Evolutionary conservation across 2,888 invertebrate genomes (phyloP).

Genomic region (Himalopsyche anomala): DNA sequence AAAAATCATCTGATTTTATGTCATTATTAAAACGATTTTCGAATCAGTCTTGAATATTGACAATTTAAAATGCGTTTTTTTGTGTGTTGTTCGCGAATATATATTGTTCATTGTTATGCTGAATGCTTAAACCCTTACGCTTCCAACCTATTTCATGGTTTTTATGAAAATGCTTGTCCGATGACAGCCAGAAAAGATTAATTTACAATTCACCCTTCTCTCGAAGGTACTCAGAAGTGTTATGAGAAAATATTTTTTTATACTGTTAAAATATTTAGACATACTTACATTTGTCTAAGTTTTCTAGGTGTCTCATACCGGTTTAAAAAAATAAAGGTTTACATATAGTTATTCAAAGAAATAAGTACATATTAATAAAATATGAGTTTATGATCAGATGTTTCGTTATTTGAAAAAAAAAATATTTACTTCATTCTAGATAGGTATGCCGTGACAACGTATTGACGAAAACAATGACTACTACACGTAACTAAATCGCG

Average conservation of each 20-base stretch:
- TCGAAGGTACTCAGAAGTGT: background rate
- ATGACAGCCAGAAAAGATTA: slow-evolving; percentile 59
- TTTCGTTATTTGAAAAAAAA: too few species aligned
- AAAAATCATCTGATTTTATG: background rate
- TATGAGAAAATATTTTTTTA: background rate
- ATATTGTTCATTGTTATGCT: slow-evolving; percentile 45
- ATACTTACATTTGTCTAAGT: too few species aligned
- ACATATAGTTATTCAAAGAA: too few species aligned
- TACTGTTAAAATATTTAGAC: background rate
- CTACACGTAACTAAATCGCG: too few species aligned
- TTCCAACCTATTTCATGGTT: slow-evolving; percentile 56
- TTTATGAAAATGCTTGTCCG: slow-evolving; percentile 29
- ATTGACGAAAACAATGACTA: too few species aligned
- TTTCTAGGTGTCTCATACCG: too few species aligned
- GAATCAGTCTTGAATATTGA: background rate
- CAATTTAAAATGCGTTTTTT: background rate
- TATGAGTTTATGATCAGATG: too few species aligned
- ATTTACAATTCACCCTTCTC: slow-evolving; percentile 59
- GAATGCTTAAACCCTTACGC: slow-evolving; percentile 21
- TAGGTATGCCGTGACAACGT: too few species aligned
- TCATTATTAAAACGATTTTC: background rate
- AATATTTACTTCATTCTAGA: too few species aligned
- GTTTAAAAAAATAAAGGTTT: too few species aligned
- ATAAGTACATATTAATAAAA: too few species aligned
- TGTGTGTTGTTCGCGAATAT: slow-evolving; percentile 28